Evolutionary conservation across 23 tunicate genomes (phyloP).

Genomic region (Halocynthia aurantium): DNA sequence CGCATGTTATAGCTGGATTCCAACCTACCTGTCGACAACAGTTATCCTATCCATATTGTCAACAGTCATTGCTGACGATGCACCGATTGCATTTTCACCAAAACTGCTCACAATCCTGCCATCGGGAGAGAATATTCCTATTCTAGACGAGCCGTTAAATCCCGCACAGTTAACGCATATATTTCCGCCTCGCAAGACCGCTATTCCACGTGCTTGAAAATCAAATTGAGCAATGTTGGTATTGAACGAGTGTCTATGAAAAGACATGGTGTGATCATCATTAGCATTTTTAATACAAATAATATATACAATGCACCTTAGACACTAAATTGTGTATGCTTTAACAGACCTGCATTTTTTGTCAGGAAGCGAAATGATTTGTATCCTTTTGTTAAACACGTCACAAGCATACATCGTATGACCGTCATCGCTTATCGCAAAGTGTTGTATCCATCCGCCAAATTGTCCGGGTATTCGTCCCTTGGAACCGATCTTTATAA

Average conservation of each 20-base stretch:
- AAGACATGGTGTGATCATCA: neutral
- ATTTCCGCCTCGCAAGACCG: constrained; percentile 48
- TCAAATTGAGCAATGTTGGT: constrained; percentile 35
- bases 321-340: constrained; percentile 1
- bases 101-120: constrained; percentile 30
- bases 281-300: no score
- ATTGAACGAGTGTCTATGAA: constrained; percentile 42
- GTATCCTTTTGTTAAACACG: constrained; percentile 56
- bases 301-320: neutral
- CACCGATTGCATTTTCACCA: constrained; percentile 46
- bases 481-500: constrained; percentile 47
- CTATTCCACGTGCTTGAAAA: constrained; percentile 64
- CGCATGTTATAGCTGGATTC: no score
- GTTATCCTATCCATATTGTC: constrained; percentile 53
- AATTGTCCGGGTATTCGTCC: constrained; percentile 61
- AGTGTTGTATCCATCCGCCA: constrained; percentile 78
- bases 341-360: constrained; percentile 28
- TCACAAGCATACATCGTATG: constrained; percentile 54
- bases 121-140: constrained; percentile 60
- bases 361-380: constrained; percentile 40
- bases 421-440: constrained; percentile 47
- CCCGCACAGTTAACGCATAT: constrained; percentile 64
- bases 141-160: constrained; percentile 49
- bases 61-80: constrained; percentile 51
- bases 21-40: constrained; percentile 52